Conservation (phyloP, 1,140 invertebrate species). For the Atta colombica region DNA sequence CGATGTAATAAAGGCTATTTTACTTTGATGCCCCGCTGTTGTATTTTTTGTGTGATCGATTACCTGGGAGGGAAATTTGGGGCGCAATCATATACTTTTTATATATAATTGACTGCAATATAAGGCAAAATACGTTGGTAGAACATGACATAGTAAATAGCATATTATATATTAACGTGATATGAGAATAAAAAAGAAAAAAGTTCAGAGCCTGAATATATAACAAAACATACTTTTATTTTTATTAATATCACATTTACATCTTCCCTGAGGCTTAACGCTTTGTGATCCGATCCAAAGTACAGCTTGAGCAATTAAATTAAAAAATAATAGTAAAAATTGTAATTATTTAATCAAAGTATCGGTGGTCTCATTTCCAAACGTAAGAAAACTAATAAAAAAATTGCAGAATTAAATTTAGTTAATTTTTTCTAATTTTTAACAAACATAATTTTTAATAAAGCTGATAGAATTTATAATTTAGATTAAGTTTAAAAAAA, state of each 20-base stretch:
- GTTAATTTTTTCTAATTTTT: neutral
- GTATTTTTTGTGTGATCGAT: slow-evolving; percentile 29
- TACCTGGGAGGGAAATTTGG: slow-evolving; percentile 10
- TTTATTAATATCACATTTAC: slow-evolving; percentile 56
- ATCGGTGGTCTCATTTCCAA: neutral
- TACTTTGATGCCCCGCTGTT: slow-evolving; percentile 73
- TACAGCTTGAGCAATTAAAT: neutral
- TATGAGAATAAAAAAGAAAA: slow-evolving; percentile 9
- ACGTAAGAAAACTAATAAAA: slow-evolving; percentile 5
- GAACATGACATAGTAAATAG: neutral
- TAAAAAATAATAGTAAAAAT: neutral
- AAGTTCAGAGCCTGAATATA: neutral
- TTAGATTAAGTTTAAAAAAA: slow-evolving; percentile 3
- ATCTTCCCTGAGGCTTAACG: slow-evolving; percentile 48
- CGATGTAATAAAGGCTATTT: slow-evolving; percentile 79
- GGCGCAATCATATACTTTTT: neutral
- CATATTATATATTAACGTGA: neutral
- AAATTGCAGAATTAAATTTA: neutral
- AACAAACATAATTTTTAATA: neutral
- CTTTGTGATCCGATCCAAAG: slow-evolving; percentile 10
- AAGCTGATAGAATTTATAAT: neutral
- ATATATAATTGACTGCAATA: neutral
- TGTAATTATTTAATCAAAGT: slow-evolving; percentile 3
- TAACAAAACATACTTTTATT: slow-evolving; percentile 43
- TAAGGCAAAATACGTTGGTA: neutral